Base-by-base conservation (phyloP, 2,797 vertebrate species). In the Dendrocincla fuliginosa region DNA sequence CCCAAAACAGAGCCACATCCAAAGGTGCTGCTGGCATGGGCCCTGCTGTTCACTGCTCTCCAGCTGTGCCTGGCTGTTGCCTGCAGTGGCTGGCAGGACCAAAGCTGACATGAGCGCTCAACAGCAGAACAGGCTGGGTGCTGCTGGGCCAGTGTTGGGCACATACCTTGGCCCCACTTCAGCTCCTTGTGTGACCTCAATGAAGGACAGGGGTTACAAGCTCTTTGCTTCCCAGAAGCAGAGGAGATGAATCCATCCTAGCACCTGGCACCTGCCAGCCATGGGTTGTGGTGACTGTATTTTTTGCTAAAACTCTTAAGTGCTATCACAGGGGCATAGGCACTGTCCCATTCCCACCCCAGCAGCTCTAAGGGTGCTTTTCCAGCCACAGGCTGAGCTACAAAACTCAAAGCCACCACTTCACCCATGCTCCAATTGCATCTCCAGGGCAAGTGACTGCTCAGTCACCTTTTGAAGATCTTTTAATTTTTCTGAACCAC, bases 21-120 rank as follows among this genome's bases (percentile, higher is more conserved):
- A 90, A 74, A 80, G 30, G 37, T 76, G 50, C 37, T 2, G 1
- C 53, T 84, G 67, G 44, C 8, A 1, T 22, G 47, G 5, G 47
- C 24, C 33, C 23, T 41, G 53, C 16, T 82, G 33, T 22, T 37
- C 1, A 3, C 24, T 74, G 42, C 33, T n/a, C 64, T 87, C 59
- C 61, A 83, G 35, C 41, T 63, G 35, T 30, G 15, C 35, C 35
- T 32, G 6, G 47, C 37, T 80, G 44, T 46, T 68, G 71, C 18
- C 46, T 11, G 16, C 35, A 17, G 13, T 53, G 78, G 23, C 57
- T 60, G 61, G 18, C 44, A 86, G 28, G 6, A 44, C 52, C 61
- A 84, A 92, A 81, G 65, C 15, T 7, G 4, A 44, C 67, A 35
- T 60, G 35, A 63, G n/a, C 10, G 3, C 39, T n/a, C 0, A 0